Conservation (phyloP, 2,888 invertebrate species). For the Lymantria dispar region DNA sequence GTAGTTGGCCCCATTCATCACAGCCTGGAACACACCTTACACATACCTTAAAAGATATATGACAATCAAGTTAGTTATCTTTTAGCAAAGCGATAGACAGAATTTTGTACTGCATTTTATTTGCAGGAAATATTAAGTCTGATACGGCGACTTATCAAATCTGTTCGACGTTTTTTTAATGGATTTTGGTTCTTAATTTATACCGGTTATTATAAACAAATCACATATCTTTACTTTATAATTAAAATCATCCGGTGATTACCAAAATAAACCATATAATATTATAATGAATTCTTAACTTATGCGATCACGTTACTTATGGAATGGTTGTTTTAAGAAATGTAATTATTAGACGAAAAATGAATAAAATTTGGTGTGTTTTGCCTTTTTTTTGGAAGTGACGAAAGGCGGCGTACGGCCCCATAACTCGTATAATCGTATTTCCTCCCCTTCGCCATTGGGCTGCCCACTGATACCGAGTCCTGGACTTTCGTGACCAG, state of each 20-base stretch:
- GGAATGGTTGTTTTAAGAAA: neutral
- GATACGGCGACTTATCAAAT: neutral
- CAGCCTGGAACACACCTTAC: too few species aligned
- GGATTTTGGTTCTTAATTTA: constrained; percentile 1
- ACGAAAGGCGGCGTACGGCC: too few species aligned
- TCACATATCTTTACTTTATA: constrained; percentile 23
- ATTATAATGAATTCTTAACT: constrained; percentile 12
- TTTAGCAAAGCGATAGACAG: neutral
- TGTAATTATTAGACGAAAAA: too few species aligned
- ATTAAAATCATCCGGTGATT: constrained; percentile 33
- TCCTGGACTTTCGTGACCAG: too few species aligned
- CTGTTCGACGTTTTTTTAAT: neutral
- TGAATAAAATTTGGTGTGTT: too few species aligned
- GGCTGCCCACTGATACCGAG: too few species aligned
- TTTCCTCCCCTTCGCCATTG: too few species aligned
- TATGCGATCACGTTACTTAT: constrained; percentile 2
- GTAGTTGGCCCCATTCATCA: too few species aligned
- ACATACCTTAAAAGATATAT: too few species aligned
- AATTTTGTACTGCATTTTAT: neutral
- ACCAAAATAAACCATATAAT: constrained; percentile 14
- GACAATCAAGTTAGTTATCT: neutral
- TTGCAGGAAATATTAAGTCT: neutral
- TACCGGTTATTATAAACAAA: constrained; percentile 27
- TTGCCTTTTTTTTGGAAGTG: too few species aligned
- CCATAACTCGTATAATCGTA: too few species aligned